Evolutionary conservation across 2,113 vertebrate species (phyloP), one percentile per base, ranked within the genome.

Genomic region (Gymnocephalus cernua): DNA sequence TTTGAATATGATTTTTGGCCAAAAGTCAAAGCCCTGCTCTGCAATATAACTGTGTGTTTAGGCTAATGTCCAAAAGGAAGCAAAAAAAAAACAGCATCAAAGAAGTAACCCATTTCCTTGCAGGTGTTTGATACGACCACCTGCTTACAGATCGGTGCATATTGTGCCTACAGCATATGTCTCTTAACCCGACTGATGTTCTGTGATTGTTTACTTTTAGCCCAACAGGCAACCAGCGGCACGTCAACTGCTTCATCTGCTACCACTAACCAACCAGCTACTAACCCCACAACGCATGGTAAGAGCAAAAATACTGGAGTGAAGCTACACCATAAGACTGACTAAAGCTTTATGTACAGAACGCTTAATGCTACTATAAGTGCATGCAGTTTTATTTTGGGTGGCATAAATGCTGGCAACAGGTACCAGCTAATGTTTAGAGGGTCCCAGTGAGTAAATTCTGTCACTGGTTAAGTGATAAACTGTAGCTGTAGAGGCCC

Each of bases 221-320:
- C 84, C 38, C 84, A 67, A 29, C 88, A 82, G 80, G 74, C 84
- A 38, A 58, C 56, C 72, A 83, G 82, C 85, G 79, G 47, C 83
- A 59, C 53, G 0, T 0, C 82, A 12, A 9, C 83, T 21, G 71
- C 54, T 68, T 65, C 83, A 27, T 56, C 89, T 65, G 58, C 82
- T 80, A 6, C 77, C 72, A 91, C 90, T 94, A 93, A 91, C 86
- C 59, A 18, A 8, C 41, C 88, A 74, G 29, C 66, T 80, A 88
- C 90, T 93, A 91, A 91, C 88, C 76, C 64, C 25, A 32, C 83
- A 3, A 8, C n/a, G 62, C 89, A 57, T 65, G 92, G 91, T 93
- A 94, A 92, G 88, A 81, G 48, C 63, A 1, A 2, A 32, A 29
- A 0, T 4, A 21, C 59, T 4, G 32, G 13, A 32, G 18, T 10